Conservation (phyloP, 2,888 invertebrate species). For the Bellardia bayeri region DNA sequence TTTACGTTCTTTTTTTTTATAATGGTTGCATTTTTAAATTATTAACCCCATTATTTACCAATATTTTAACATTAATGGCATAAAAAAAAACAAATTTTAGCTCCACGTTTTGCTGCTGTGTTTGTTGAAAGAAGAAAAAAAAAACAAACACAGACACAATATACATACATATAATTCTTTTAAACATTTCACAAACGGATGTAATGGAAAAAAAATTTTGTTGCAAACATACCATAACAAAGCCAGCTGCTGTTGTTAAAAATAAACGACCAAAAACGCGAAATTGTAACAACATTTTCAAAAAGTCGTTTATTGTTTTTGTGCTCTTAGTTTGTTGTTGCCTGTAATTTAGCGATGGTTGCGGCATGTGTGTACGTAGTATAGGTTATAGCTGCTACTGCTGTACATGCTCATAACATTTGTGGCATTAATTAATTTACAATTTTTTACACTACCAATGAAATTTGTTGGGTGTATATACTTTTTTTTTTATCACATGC, state of each 20-base stretch:
- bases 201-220: neutral
- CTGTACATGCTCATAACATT: slow-evolving; percentile 53
- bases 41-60: neutral
- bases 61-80: neutral
- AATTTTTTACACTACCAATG: slow-evolving; percentile 56
- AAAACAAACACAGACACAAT: neutral
- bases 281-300: slow-evolving; percentile 36
- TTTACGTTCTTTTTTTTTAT: no score
- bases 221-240: slow-evolving; percentile 35
- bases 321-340: neutral
- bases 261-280: neutral
- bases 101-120: neutral
- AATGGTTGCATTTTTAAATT: no score
- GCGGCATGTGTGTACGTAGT: slow-evolving; percentile 23
- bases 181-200: neutral
- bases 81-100: neutral
- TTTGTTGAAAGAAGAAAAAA: neutral
- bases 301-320: slow-evolving; percentile 49
- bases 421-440: slow-evolving; percentile 71
- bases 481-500: neutral
- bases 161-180: neutral
- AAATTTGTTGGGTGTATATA: slow-evolving; percentile 8
- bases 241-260: slow-evolving; percentile 34
- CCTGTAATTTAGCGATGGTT: neutral
- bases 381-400: neutral